Evolutionary conservation across 2,888 invertebrate genomes (phyloP).

Genomic region (Cephus runcator): DNA sequence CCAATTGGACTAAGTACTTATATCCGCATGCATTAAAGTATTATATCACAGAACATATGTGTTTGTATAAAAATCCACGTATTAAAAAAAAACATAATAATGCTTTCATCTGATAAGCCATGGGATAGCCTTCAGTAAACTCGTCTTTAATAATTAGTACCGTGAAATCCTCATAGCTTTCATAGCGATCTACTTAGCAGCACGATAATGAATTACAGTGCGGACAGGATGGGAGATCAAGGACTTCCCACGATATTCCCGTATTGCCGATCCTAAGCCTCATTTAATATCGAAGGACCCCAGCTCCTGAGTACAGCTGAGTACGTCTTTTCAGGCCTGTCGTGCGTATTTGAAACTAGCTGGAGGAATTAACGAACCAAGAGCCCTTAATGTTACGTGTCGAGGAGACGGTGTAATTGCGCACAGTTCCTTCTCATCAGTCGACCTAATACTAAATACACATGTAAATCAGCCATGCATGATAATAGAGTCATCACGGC

Average conservation of each 20-base stretch:
- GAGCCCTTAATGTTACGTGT: neutral
- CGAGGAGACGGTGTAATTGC: neutral
- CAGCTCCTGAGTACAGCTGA: neutral
- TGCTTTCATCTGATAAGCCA: neutral
- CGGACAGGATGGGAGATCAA: neutral
- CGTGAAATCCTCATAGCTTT: neutral
- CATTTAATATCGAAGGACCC: neutral
- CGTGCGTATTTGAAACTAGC: neutral
- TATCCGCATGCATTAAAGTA: neutral
- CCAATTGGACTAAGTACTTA: neutral
- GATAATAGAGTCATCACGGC: neutral
- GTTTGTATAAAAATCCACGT: neutral
- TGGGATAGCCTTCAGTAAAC: neutral
- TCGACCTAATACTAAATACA: neutral
- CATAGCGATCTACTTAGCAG: neutral
- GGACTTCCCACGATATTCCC: neutral
- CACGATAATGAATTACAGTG: neutral
- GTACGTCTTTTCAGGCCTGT: neutral
- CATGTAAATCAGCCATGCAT: neutral
- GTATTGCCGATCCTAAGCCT: neutral
- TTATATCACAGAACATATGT: neutral
- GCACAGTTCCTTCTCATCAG: neutral
- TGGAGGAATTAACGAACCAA: neutral
- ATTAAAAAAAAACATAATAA: neutral
- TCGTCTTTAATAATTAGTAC: neutral